These are phyloP conservation scores for Enteromius anoplus DNA, from an alignment of 2,797 vertebrate genomes.

Conservation along the genomic window DNA sequence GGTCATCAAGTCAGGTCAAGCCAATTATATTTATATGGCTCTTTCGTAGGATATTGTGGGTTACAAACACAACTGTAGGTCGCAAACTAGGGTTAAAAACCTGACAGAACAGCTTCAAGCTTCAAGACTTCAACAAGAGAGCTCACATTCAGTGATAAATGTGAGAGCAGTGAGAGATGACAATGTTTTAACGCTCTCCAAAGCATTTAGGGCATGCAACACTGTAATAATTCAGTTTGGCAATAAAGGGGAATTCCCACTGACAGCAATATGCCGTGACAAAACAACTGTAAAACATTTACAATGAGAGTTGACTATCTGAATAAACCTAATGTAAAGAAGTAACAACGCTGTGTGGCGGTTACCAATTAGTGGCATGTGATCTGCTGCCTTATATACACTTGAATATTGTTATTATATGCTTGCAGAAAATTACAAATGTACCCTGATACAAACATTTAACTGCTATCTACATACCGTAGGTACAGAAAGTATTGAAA, in stretches of 20 bases:
- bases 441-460: no score
- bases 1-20: slow-evolving; percentile 29
- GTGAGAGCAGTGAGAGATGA: neutral
- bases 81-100: slow-evolving; percentile 44
- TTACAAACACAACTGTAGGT: neutral
- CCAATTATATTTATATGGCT: neutral
- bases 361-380: neutral
- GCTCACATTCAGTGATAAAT: slow-evolving; percentile 28
- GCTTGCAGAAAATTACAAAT: no score
- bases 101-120: slow-evolving; percentile 29
- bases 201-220: neutral
- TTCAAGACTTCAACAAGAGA: slow-evolving; percentile 44
- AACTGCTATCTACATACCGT: no score
- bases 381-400: neutral
- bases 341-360: neutral
- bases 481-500: no score
- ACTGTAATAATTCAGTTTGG: neutral
- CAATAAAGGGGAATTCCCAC: neutral
- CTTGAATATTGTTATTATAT: no score
- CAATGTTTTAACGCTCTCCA: neutral
- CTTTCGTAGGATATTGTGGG: neutral
- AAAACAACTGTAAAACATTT: neutral
- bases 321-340: neutral
- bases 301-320: neutral
- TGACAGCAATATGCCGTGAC: neutral